A percentile compares a stretch with the other conserved stretches of the same genome.
Conservation (phyloP, 2,797 vertebrate species). For the Anguilla megastoma region DNA sequence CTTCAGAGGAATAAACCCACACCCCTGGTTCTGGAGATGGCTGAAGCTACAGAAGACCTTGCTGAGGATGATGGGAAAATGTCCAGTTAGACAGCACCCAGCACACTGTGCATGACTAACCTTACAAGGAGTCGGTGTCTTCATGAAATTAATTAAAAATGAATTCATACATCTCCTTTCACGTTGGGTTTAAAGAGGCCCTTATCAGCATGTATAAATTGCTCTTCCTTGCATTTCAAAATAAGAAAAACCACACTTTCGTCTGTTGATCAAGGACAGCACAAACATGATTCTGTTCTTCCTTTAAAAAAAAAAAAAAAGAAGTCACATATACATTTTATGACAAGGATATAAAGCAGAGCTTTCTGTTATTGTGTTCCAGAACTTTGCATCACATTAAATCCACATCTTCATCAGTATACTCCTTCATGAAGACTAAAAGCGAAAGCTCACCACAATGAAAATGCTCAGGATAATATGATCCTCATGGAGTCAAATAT, state of each 20-base stretch:
- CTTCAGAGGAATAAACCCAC: background rate
- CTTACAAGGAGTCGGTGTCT: background rate
- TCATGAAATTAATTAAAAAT: conserved; percentile 3
- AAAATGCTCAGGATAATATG: background rate
- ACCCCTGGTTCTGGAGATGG: background rate
- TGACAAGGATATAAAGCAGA: background rate
- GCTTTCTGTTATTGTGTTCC: background rate
- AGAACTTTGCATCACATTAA: background rate
- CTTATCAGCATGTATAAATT: background rate
- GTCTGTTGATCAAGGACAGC: background rate
- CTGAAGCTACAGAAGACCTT: background rate
- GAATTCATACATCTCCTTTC: background rate
- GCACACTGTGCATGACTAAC: background rate
- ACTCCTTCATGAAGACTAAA: background rate
- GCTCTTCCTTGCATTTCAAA: background rate
- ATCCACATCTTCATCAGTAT: background rate
- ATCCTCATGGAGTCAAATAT: too few relatives aligned
- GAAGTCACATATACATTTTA: background rate
- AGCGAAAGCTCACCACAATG: conserved; percentile 30
- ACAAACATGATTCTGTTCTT: background rate
- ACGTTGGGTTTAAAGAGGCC: background rate
- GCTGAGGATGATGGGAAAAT: background rate
- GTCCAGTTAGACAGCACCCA: background rate
- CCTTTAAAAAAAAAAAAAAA: background rate
- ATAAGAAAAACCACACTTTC: background rate